These are phyloP conservation scores for Lateolabrax maculatus DNA, from an alignment of 2,797 vertebrate species.

Conservation along the genomic window DNA sequence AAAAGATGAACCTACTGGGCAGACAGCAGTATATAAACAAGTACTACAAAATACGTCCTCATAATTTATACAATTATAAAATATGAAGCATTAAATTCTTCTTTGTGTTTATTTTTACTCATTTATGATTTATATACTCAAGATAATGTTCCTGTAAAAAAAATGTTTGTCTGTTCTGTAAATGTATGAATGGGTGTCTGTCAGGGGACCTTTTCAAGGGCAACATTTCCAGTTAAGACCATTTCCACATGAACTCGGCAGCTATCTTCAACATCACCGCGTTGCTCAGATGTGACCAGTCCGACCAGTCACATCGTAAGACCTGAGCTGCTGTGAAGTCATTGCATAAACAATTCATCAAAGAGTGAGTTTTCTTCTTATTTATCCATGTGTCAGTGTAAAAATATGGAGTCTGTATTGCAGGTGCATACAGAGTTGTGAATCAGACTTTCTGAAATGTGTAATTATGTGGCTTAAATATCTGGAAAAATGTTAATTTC, in stretches of 20 bases:
- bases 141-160: no score
- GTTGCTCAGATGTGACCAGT: neutral
- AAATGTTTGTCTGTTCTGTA: neutral
- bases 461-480: neutral
- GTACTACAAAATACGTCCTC: no score
- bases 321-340: neutral
- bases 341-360: neutral
- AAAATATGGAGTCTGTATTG: neutral
- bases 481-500: neutral
- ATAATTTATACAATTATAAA: no score
- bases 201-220: neutral
- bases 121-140: neutral
- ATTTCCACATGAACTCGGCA: neutral
- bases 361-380: neutral
- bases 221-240: constrained; percentile 18
- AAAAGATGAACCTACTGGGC: no score
- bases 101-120: neutral
- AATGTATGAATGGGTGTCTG: neutral
- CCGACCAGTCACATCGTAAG: neutral
- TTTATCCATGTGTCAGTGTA: neutral
- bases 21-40: no score
- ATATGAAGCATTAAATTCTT: no score
- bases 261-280: neutral
- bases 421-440: no score
- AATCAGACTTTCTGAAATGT: neutral